Evolutionary conservation across 2,888 invertebrate genomes (phyloP), one percentile per base, ranked within the genome.

Genomic region (Cheilosia grossa): DNA sequence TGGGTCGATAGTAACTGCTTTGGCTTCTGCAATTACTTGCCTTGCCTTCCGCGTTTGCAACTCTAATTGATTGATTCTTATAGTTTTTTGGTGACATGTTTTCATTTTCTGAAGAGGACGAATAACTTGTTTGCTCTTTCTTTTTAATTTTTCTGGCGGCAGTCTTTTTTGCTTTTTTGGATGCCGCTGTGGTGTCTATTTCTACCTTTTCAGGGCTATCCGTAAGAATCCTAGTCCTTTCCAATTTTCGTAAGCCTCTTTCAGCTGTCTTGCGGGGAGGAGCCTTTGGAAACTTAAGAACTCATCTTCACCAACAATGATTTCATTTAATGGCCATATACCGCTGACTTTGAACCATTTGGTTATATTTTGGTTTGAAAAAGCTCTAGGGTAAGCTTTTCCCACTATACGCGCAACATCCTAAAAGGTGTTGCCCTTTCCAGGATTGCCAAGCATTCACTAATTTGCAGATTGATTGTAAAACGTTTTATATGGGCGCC

Each of bases 331-430:
- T 17, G 53, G 42, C 53, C 42, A 53, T 24, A 66, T 66, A 40
- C 40, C 53, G 53, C 66, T 40, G 6, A 53, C 66, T 27, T 66
- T 10, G 37, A 66, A 66, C 33, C 40, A 40, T 66, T 66, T 66
- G n/a, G n/a, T 40, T 30, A 63, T 47, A 30, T 58, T 40, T 37
- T 10, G 13, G 9, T 30, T 47, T 33, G 63, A 63, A 47, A 63
- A 21, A 21, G 21, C 21, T 21, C 21, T 21, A 21, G 2, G 21
- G 21, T 21, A 21, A 21, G 21, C 21, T 21, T 21, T 21, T 21
- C 21, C 21, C 21, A 21, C 21, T 21, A 21, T 21, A 21, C 2
- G 21, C 2, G 2, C 2, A 21, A n/a, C n/a, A n/a, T n/a, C n/a
- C n/a, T n/a, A n/a, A n/a, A n/a, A n/a, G n/a, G n/a, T n/a, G n/a